Percentiles rank a stretch among this genome's conserved stretches.
phyloP scores from a whole-genome alignment of 2,797 vertebrate species.

The Sternarchorhynchus goeldii region DNA sequence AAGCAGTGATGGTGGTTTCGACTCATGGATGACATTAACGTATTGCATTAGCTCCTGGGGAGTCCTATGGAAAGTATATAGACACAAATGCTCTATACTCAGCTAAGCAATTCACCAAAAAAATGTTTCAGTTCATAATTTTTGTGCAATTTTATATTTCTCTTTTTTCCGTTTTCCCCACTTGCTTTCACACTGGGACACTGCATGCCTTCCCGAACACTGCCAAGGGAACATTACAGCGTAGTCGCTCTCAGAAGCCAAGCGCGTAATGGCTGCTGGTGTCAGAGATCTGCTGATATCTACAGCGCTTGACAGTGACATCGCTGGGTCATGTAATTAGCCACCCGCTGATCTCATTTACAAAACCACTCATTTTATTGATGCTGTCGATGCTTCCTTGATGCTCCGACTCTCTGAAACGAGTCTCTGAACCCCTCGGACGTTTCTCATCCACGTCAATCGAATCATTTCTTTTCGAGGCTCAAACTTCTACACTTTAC shows the following conservation, averaged over 20 bases:
- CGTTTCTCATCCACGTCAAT: background rate
- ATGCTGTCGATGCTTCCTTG: slow-evolving; percentile 35
- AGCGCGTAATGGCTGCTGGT: slow-evolving; percentile 53
- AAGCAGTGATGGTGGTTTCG: background rate
- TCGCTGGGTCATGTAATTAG: slow-evolving; percentile 61
- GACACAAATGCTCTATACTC: too few species aligned
- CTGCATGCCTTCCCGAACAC: background rate
- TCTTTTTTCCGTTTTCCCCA: slow-evolving; percentile 2
- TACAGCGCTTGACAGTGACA: slow-evolving; percentile 53
- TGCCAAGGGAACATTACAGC: slow-evolving; percentile 36
- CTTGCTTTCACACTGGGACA: background rate
- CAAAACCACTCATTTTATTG: slow-evolving; percentile 68
- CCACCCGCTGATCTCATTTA: slow-evolving; percentile 70
- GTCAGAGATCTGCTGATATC: slow-evolving; percentile 55
- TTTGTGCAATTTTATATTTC: background rate
- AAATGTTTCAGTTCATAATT: background rate
- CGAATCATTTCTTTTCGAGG: slow-evolving; percentile 1
- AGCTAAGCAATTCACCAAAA: too few species aligned
- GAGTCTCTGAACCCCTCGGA: slow-evolving; percentile 59
- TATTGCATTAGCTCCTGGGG: background rate
- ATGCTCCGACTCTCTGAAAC: background rate
- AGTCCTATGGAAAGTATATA: too few species aligned
- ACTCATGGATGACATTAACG: background rate
- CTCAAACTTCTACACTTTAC: slow-evolving; percentile 12
- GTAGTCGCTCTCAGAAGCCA: slow-evolving; percentile 35